Evolutionary conservation across 2,888 invertebrate species (phyloP), one percentile per base, ranked within the genome.

Genomic region (Lasioglossum malachurum): DNA sequence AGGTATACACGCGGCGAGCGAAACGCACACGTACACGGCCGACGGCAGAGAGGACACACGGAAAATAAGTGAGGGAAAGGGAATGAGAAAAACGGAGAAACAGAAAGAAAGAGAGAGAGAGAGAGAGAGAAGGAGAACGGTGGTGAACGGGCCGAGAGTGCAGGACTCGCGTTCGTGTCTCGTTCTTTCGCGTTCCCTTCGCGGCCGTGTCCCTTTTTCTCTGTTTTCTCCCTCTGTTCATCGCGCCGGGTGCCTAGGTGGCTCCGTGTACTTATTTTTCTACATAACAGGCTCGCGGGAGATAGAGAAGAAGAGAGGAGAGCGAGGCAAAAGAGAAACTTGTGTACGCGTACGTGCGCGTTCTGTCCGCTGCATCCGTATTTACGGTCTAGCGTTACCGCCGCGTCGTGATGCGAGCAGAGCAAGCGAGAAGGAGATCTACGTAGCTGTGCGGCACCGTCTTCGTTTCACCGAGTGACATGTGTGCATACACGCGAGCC

Each of bases 181-280:
- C 86, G 64, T 79, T 73, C 87, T 60, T 74, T 79, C 81, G 79
- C 84, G 57, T 31, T 79, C 75, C 46, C 75, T 41, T 75, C 71
- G 76, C 41, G 41, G 60, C 46, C 74, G 60, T 64, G 57, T 77
- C 76, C 81, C 78, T 86, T 85, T 86, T 82, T 82, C 75, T 72
- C 60, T 23, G 35, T 83, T 79, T 71, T 78, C 83, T 57, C 76
- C 46, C n/a, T 67, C 60, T 76, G 85, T 67, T 85, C 81, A 78
- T 86, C 80, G 57, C 77, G 81, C 82, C 41, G 83, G 84, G 83
- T 87, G 87, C 91, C 90, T 88, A 92, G 91, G 86, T 88, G 90
- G 88, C 89, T 91, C 82, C 87, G 81, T 88, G 88, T 87, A 87
- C 92, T 93, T 92, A 93, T 92, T 93, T 93, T 92, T 91, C 89